Evolutionary conservation across 1,140 invertebrate genomes (phyloP).

Genomic region (Leptestheria dahalacensis): DNA sequence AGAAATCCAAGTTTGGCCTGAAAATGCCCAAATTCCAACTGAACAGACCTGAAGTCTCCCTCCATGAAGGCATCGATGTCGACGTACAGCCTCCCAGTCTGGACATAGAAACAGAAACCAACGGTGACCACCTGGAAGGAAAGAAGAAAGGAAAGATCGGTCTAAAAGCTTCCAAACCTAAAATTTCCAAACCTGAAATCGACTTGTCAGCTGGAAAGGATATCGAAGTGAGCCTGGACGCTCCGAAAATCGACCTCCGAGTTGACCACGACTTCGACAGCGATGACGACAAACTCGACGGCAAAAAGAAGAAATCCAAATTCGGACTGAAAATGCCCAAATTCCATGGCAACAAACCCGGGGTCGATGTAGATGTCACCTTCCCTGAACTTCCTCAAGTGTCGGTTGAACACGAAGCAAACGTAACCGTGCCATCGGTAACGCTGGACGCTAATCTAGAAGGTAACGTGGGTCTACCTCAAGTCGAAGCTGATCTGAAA

Average conservation of each 20-base stretch:
- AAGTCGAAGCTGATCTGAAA: background rate
- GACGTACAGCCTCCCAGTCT: background rate
- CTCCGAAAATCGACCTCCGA: background rate
- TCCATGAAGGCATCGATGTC: background rate
- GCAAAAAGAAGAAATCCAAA: background rate
- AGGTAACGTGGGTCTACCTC: no score
- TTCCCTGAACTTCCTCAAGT: background rate
- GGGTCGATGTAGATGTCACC: background rate
- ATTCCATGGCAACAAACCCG: conserved; percentile 5
- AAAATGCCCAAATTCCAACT: conserved; percentile 11
- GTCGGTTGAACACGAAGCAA: no score
- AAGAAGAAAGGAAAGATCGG: conserved; percentile 7
- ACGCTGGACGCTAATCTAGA: background rate
- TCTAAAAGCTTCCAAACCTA: background rate
- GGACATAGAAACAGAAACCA: background rate
- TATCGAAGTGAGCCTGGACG: background rate
- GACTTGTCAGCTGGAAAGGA: background rate
- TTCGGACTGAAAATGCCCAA: conserved; percentile 9
- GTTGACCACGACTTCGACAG: background rate
- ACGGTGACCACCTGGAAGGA: background rate
- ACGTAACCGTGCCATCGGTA: background rate
- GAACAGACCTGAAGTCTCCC: background rate
- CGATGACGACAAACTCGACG: conserved; percentile 6
- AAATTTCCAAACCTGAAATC: background rate
- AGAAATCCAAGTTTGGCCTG: conserved; percentile 1